These are phyloP conservation scores for Chelonus insularis DNA, from an alignment of 1,140 invertebrate species.

Conservation along the genomic window DNA sequence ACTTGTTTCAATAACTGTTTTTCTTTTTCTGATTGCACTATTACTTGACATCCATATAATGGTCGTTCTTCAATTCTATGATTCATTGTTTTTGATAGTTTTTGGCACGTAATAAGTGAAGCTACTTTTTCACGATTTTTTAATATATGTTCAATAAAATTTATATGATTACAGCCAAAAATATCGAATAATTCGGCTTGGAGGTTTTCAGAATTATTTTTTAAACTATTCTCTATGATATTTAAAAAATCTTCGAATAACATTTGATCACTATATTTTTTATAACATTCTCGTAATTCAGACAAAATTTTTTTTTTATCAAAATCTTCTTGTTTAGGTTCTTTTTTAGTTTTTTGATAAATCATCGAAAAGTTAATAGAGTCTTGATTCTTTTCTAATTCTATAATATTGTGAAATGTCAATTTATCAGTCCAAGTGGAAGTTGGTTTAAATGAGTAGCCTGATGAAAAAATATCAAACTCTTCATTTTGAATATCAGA, in stretches of 20 bases:
- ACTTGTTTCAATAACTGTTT: conserved; percentile 79
- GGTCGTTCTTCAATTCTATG: conserved; percentile 50
- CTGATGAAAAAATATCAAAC: background rate
- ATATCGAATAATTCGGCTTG: conserved; percentile 89
- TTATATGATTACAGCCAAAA: conserved; percentile 84
- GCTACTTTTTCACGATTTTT: conserved; percentile 69
- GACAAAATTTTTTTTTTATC: conserved; percentile 63
- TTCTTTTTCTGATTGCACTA: conserved; percentile 83
- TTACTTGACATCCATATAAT: conserved; percentile 73
- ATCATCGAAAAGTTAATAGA: conserved; percentile 44
- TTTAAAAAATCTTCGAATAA: conserved; percentile 64
- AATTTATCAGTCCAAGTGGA: background rate
- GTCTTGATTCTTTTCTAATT: conserved; percentile 13
- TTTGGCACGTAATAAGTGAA: conserved; percentile 41
- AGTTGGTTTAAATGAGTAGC: background rate
- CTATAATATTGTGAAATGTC: conserved; percentile 37
- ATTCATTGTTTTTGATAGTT: conserved; percentile 40
- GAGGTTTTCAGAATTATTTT: conserved; percentile 71
- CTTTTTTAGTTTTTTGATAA: conserved; percentile 27
- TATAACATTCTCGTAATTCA: conserved; percentile 62
- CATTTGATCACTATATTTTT: conserved; percentile 53
- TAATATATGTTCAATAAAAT: conserved; percentile 79
- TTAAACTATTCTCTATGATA: conserved; percentile 66
- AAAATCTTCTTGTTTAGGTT: conserved; percentile 60
- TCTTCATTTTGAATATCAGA: background rate